Evolutionary conservation across 2,113 vertebrate genomes (phyloP).

Genomic region (Labeo rohita): DNA sequence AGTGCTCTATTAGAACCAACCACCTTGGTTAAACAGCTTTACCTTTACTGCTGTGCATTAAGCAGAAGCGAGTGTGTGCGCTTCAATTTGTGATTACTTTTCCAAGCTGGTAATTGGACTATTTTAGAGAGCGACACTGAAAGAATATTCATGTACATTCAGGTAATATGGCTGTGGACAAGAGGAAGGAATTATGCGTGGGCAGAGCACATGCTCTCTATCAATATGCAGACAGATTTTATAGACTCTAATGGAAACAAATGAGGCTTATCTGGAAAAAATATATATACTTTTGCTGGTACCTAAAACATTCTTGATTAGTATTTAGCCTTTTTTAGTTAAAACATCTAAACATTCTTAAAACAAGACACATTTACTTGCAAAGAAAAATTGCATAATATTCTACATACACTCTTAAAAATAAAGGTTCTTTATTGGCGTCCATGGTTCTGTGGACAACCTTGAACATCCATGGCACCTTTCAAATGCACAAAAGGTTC

Average conservation of each 20-base stretch:
- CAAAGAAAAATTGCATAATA: background rate
- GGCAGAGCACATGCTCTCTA: slow-evolving; percentile 60
- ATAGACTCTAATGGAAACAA: slow-evolving; percentile 5
- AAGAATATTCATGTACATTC: slow-evolving; percentile 77
- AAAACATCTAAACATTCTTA: background rate
- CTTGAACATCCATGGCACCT: too few species aligned
- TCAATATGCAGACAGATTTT: slow-evolving; percentile 1
- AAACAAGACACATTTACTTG: background rate
- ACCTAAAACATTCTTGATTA: background rate
- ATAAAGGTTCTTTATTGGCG: too few species aligned
- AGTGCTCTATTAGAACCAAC: slow-evolving; percentile 43
- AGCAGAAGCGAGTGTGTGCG: slow-evolving; percentile 53
- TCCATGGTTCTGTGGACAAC: too few species aligned
- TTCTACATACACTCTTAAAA: background rate
- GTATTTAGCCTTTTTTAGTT: background rate
- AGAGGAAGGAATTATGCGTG: slow-evolving; percentile 74
- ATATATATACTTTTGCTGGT: background rate
- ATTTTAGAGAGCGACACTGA: slow-evolving; percentile 71
- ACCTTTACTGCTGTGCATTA: slow-evolving; percentile 63
- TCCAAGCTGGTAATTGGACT: slow-evolving; percentile 71
- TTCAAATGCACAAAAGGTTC: too few species aligned
- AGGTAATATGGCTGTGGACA: slow-evolving; percentile 75
- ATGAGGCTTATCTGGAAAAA: background rate
- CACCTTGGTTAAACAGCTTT: slow-evolving; percentile 52
- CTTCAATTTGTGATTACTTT: slow-evolving; percentile 68